These are phyloP conservation scores for Cataglyphis cursor DNA, from an alignment of 2,888 invertebrate species.

Conservation along the genomic window DNA sequence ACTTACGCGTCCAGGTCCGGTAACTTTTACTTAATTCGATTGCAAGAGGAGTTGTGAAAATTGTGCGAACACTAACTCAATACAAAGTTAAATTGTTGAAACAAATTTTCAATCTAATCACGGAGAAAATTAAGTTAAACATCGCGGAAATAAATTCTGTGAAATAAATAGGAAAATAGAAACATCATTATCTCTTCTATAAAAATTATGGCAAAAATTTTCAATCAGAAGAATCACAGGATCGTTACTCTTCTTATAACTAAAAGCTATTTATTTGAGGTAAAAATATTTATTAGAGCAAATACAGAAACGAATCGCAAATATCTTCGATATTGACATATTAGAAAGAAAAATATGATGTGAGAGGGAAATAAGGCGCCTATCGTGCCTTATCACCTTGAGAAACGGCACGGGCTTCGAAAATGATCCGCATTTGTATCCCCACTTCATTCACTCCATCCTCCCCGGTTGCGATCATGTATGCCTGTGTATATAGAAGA, in stretches of 20 bases:
- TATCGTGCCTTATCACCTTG: neutral
- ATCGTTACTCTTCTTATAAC: neutral
- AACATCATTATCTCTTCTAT: neutral
- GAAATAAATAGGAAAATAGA: neutral
- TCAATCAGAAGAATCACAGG: neutral
- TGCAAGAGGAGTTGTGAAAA: neutral
- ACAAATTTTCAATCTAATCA: slow-evolving; percentile 7
- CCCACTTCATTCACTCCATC: slow-evolving; percentile 13
- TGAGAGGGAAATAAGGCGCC: slow-evolving; percentile 2
- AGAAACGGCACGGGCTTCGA: slow-evolving; percentile 7
- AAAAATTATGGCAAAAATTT: neutral
- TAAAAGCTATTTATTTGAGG: neutral
- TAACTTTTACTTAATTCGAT: neutral
- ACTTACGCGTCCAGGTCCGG: neutral
- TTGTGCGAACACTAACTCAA: neutral
- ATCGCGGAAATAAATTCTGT: neutral
- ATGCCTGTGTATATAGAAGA: neutral
- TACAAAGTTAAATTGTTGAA: slow-evolving; percentile 2
- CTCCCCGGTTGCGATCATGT: slow-evolving; percentile 40
- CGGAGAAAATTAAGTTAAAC: neutral
- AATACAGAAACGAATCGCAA: neutral
- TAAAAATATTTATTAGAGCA: neutral
- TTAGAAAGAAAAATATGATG: neutral
- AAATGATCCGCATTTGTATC: slow-evolving; percentile 25
- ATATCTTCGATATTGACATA: neutral